Conservation (phyloP, 2,888 invertebrate genomes). For the Oxytorus armatus region DNA sequence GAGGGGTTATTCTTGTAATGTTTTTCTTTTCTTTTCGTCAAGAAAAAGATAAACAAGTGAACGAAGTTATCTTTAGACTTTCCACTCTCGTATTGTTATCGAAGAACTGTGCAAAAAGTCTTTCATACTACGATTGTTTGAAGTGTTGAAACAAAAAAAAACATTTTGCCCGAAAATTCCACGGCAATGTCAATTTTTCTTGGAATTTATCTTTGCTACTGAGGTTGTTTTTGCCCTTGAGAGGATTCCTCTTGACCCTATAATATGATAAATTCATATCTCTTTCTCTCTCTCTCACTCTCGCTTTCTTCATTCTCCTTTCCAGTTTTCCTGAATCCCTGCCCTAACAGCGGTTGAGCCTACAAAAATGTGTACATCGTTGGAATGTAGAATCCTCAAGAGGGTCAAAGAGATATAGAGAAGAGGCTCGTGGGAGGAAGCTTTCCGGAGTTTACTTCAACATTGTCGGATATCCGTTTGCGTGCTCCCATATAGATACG, state of each 20-base stretch:
- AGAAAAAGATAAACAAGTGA: neutral
- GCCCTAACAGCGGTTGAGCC: neutral
- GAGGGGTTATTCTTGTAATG: no score
- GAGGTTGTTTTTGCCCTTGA: conserved; percentile 9
- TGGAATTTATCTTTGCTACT: neutral
- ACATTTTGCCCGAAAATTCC: neutral
- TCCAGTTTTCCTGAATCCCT: conserved; percentile 20
- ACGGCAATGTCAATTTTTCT: conserved; percentile 5
- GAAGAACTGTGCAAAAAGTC: neutral
- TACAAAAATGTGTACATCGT: conserved; percentile 8
- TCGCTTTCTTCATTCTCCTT: neutral
- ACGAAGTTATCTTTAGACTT: neutral
- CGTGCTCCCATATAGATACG: conserved; percentile 6
- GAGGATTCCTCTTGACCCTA: conserved; percentile 10
- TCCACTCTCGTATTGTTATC: neutral
- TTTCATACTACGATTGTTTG: neutral
- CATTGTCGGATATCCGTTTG: conserved; percentile 5
- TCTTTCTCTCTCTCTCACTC: conserved; percentile 9
- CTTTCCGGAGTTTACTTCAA: conserved; percentile 11
- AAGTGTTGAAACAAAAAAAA: conserved; percentile 20
- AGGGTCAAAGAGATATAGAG: conserved; percentile 10
- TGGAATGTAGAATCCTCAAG: conserved; percentile 20
- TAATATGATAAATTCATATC: conserved; percentile 14
- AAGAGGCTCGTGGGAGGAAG: neutral
- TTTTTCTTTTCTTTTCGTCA: neutral